Conservation (phyloP, 2,113 vertebrate genomes). For the Nerophis ophidion region DNA sequence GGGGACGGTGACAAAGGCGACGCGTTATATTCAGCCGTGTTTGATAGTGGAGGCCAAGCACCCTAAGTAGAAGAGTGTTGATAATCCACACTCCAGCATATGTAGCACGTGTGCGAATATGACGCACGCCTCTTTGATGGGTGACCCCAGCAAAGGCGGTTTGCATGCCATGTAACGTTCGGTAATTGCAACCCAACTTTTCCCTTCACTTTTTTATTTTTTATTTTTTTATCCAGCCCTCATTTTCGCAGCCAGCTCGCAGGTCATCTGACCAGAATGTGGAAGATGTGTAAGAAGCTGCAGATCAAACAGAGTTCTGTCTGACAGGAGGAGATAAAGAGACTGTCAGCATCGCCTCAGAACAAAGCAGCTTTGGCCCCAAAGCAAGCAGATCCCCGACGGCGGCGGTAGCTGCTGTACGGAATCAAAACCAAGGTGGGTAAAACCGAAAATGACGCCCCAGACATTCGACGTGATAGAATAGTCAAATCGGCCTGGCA, state of each 20-base stretch:
- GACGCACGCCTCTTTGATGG: constrained; percentile 1
- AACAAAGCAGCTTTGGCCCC: constrained; percentile 67
- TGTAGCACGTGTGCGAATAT: not conserved
- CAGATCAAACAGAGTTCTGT: constrained; percentile 68
- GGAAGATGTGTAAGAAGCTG: constrained; percentile 46
- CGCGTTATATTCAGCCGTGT: constrained; percentile 35
- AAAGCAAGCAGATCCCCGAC: constrained; percentile 51
- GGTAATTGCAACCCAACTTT: constrained; percentile 15
- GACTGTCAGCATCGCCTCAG: constrained; percentile 56
- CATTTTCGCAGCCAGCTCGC: constrained; percentile 2
- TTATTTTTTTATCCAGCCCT: not conserved
- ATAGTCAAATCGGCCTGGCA: constrained; percentile 5
- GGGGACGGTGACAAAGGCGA: constrained; percentile 35
- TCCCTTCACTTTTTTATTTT: constrained; percentile 18
- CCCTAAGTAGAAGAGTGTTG: constrained; percentile 20
- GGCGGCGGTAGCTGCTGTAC: constrained; percentile 38
- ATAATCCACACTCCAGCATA: constrained; percentile 4
- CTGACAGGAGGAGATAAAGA: constrained; percentile 70
- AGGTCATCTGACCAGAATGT: constrained; percentile 60
- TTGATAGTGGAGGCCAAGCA: constrained; percentile 36
- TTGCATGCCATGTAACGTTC: constrained; percentile 1
- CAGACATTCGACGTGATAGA: constrained; percentile 27
- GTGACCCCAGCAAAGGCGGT: not conserved
- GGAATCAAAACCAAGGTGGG: constrained; percentile 49
- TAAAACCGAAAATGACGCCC: constrained; percentile 38